Evolutionary conservation across 2,888 invertebrate genomes (phyloP).

Genomic region (Caenorhabditis imperialis): DNA sequence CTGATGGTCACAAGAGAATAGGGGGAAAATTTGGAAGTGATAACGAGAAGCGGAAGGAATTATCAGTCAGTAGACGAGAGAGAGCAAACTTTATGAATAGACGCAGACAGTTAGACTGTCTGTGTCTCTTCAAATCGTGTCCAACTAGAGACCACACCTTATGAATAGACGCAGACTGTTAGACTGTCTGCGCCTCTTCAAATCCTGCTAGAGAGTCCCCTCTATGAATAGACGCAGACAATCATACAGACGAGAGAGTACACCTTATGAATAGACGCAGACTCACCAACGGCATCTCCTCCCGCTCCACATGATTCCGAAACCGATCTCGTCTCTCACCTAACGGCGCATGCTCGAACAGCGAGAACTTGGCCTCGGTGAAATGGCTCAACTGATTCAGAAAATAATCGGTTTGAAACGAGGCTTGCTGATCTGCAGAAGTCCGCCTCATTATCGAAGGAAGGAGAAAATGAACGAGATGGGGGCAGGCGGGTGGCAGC

Average conservation of each 20-base stretch:
- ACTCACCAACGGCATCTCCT: constrained; percentile 54
- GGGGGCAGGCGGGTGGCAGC: neutral
- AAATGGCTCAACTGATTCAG: constrained; percentile 48
- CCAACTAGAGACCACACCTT: too few relatives aligned
- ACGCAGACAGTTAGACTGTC: too few relatives aligned
- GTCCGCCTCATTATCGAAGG: constrained; percentile 17
- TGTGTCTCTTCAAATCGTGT: too few relatives aligned
- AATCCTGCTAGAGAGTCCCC: too few relatives aligned
- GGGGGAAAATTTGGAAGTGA: neutral
- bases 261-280: too few relatives aligned
- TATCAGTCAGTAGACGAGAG: constrained; percentile 28
- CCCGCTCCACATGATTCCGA: constrained; percentile 40
- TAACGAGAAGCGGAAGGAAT: constrained; percentile 35
- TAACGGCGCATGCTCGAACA: constrained; percentile 54
- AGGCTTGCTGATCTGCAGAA: constrained; percentile 29
- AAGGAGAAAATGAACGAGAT: neutral
- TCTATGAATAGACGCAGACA: too few relatives aligned
- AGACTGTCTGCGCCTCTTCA: too few relatives aligned
- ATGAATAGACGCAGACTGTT: too few relatives aligned
- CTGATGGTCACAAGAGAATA: neutral
- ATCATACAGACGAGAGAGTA: too few relatives aligned
- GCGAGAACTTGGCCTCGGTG: constrained; percentile 43
- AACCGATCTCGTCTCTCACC: constrained; percentile 48
- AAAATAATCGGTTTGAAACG: constrained; percentile 55
- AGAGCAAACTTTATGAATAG: too few relatives aligned